Conservation (phyloP, 2,797 vertebrate genomes). For the Odontamblyopus rebecca region DNA sequence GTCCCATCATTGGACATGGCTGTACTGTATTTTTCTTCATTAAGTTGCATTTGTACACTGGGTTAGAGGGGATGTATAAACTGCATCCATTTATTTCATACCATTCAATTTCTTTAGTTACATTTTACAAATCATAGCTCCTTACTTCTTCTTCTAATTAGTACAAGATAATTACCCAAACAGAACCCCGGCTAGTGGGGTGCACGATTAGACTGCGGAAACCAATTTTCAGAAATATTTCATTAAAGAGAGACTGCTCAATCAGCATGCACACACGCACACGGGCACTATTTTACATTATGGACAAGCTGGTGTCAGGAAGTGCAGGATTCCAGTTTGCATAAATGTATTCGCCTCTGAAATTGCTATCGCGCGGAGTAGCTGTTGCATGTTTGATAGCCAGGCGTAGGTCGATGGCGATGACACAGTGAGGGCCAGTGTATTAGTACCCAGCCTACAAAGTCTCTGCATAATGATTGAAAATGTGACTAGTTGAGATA, state of each 20-base stretch:
- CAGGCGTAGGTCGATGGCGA: slow-evolving; percentile 43
- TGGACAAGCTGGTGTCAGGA: slow-evolving; percentile 39
- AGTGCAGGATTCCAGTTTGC: slow-evolving; percentile 39
- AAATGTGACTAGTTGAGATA: slow-evolving; percentile 75
- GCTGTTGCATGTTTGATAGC: slow-evolving; percentile 51
- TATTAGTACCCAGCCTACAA: slow-evolving; percentile 47
- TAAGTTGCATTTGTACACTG: slow-evolving; percentile 39
- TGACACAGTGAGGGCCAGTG: slow-evolving; percentile 49
- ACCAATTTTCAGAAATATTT: slow-evolving; percentile 76
- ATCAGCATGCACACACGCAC: slow-evolving; percentile 47
- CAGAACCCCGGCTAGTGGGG: slow-evolving; percentile 66
- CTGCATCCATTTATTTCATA: slow-evolving; percentile 41
- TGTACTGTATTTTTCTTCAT: slow-evolving; percentile 12
- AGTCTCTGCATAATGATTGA: slow-evolving; percentile 71
- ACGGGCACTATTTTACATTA: slow-evolving; percentile 22
- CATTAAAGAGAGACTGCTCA: slow-evolving; percentile 65
- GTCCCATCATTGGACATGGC: neutral
- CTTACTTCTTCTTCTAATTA: slow-evolving; percentile 81
- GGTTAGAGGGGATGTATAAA: slow-evolving; percentile 44
- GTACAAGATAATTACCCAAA: slow-evolving; percentile 82
- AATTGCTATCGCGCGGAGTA: slow-evolving; percentile 45
- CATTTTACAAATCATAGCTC: slow-evolving; percentile 79
- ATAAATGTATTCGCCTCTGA: slow-evolving; percentile 54
- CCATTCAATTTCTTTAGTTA: slow-evolving; percentile 76
- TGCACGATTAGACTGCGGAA: slow-evolving; percentile 76